Percentiles rank a stretch among this genome's conserved stretches.
Evolutionary conservation across 2,113 vertebrate species (phyloP).

Genomic region (Microcebus jonahi): DNA sequence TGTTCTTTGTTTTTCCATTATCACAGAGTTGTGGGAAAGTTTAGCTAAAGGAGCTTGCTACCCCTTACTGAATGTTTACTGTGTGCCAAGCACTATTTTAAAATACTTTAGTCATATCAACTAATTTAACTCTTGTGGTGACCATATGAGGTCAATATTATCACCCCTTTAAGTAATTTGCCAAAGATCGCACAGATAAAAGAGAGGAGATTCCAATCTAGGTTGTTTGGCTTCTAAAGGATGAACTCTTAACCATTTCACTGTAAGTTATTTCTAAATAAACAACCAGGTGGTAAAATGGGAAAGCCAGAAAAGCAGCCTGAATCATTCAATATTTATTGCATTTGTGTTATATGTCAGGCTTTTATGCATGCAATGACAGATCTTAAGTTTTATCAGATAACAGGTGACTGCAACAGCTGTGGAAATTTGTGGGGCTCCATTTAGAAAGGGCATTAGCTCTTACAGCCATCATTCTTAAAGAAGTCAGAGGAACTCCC

Average conservation of each 20-base stretch:
- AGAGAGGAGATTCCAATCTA: not conserved
- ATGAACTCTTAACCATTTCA: not conserved
- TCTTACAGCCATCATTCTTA: not conserved
- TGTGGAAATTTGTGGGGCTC: not conserved
- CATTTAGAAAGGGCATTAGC: constrained; percentile 22
- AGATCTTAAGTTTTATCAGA: not conserved
- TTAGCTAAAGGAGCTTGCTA: not conserved
- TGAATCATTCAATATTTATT: constrained; percentile 37
- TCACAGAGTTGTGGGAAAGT: not conserved
- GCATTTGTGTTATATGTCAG: not conserved
- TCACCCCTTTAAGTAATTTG: not conserved
- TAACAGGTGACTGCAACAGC: not conserved
- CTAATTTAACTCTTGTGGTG: not conserved
- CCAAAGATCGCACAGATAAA: not conserved
- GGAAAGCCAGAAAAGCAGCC: not conserved
- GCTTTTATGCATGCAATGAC: not conserved
- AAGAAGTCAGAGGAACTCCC: not conserved
- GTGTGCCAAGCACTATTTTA: not conserved
- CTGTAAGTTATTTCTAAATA: not conserved
- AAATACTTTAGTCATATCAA: not conserved
- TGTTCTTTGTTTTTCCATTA: not conserved
- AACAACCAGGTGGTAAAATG: not conserved
- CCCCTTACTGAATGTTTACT: not conserved
- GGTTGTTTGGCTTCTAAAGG: not conserved
- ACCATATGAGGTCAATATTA: not conserved